Base-by-base conservation (phyloP, 2,113 vertebrate species). In the Anthoscopus minutus region DNA sequence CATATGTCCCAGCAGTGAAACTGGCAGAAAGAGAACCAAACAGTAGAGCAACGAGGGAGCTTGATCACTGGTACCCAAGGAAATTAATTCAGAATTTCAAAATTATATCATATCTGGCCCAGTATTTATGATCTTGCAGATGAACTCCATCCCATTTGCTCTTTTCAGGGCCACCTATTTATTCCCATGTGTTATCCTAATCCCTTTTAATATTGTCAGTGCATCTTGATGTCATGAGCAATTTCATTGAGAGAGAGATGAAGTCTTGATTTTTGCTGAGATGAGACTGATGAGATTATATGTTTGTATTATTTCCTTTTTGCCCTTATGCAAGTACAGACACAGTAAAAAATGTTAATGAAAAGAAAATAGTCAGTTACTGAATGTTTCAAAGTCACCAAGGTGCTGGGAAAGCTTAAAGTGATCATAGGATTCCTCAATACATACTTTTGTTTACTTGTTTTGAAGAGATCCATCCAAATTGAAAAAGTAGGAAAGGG, bases 31-130 rank as follows among this genome's bases (percentile, higher is more conserved):
- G 57, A 61, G 9, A 56, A 15, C 3, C 1, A 2, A 86, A 86
- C 0, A 0, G 12, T 38, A 61, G 40, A 85, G 10, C 54, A 45
- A 16, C 0, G 0, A 80, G 5, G 15, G 53, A 22, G 33, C 50
- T 79, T 40, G 78, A 69, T 44, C 21, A 38, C 35, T 24, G 9
- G 3, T 20, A 89, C 11, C 2, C 16, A 53, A 69, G 14, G 2
- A 89, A 92, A 86, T 42, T 53, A 67, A 80, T 77, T 76, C 15
- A 77, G 31, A 82, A 72, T 16, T 78, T 89, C 35, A 81, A 38
- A 79, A 69, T 67, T 48, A 21, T 35, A 20, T 38, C 5, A 51
- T 21, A 35, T 20, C 12, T 73, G 22, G 4, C 8, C 21, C 6
- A 33, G 17, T 62, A 67, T 51, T 35, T 35, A 35, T 51, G 27